Conservation (phyloP, 1,140 invertebrate genomes). For the Listronotus oregonensis region DNA sequence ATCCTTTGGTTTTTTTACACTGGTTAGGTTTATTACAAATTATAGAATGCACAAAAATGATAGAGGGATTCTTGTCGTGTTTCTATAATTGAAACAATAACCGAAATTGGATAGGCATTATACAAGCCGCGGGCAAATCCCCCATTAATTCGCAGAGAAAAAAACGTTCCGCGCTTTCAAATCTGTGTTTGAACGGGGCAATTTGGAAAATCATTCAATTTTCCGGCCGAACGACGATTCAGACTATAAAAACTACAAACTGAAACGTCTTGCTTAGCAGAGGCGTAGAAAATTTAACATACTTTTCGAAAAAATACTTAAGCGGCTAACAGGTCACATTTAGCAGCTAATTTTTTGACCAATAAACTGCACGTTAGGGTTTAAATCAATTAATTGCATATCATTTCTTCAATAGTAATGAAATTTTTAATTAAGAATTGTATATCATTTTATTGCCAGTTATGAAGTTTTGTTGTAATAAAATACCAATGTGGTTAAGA, state of each 20-base stretch:
- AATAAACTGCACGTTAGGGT: no score
- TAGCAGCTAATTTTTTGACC: neutral
- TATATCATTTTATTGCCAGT: no score
- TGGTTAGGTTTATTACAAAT: no score
- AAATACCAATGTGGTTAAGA: no score
- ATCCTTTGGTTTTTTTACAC: no score
- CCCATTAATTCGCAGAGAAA: slow-evolving; percentile 34
- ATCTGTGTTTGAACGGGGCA: slow-evolving; percentile 34
- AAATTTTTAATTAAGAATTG: no score
- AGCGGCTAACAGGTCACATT: neutral
- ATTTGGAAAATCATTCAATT: slow-evolving; percentile 39
- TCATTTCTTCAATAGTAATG: no score
- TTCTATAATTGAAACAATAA: slow-evolving; percentile 34
- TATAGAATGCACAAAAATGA: no score
- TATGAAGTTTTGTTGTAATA: no score
- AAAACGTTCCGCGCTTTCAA: slow-evolving; percentile 21
- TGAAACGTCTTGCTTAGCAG: slow-evolving; percentile 28
- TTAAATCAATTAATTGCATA: no score
- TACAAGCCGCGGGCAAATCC: slow-evolving; percentile 32
- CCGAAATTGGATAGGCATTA: slow-evolving; percentile 34
- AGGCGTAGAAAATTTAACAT: slow-evolving; percentile 14
- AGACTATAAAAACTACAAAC: slow-evolving; percentile 35
- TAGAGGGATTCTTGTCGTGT: neutral
- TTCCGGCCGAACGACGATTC: slow-evolving; percentile 33
- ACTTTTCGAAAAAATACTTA: neutral